These are phyloP conservation scores for Oreohelix idahoensis DNA, from an alignment of 1,140 invertebrate species.

Conservation along the genomic window DNA sequence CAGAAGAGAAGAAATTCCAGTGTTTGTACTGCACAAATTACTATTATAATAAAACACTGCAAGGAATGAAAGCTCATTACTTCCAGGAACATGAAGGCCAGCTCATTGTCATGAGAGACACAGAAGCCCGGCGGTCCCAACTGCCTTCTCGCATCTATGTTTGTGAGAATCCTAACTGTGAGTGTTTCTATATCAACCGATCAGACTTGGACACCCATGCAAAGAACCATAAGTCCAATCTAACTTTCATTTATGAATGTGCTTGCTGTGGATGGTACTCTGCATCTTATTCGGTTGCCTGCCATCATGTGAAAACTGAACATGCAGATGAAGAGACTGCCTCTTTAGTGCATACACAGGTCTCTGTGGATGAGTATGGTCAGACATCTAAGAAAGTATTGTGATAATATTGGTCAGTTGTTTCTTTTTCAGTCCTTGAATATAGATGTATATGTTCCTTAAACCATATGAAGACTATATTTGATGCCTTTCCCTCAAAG, in stretches of 20 bases:
- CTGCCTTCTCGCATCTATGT: constrained; percentile 34
- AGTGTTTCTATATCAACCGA: constrained; percentile 1
- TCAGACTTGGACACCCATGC: constrained; percentile 22
- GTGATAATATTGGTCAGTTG: constrained; percentile 42
- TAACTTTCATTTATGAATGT: constrained; percentile 31
- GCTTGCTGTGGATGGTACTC: constrained; percentile 33
- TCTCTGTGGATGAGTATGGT: constrained; percentile 36
- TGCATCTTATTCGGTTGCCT: constrained; percentile 12
- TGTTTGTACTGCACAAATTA: constrained; percentile 36
- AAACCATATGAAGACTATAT: no score
- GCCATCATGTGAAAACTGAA: constrained; percentile 5
- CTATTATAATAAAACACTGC: constrained; percentile 17
- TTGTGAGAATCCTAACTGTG: constrained; percentile 32
- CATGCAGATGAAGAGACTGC: constrained; percentile 24
- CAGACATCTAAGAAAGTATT: constrained; percentile 36
- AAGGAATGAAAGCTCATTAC: constrained; percentile 35
- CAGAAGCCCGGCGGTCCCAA: constrained; percentile 3
- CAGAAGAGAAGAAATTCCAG: constrained; percentile 28
- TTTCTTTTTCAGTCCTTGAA: no score
- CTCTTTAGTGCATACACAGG: constrained; percentile 32
- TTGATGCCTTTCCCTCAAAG: no score
- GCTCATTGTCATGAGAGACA: constrained; percentile 35
- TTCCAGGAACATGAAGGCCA: constrained; percentile 31
- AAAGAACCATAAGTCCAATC: constrained; percentile 13
- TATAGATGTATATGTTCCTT: no score